Conservation (phyloP, 2,113 vertebrate species). For the Thunnus maccoyii region DNA sequence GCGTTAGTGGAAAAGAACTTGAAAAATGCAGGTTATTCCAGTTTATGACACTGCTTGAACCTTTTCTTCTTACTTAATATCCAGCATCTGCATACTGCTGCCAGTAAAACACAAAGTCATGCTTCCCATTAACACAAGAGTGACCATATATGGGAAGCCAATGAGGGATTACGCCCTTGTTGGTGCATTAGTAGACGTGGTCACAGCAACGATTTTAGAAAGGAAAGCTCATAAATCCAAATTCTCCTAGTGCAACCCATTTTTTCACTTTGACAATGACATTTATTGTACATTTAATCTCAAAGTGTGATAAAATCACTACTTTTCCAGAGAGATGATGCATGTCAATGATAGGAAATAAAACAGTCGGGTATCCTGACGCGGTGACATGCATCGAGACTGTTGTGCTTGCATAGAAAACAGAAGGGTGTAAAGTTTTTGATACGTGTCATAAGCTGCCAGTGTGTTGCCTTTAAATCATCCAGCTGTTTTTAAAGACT, state of each 20-base stretch:
- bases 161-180: background rate
- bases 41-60: background rate
- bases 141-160: background rate
- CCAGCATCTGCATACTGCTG: background rate
- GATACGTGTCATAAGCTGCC: background rate
- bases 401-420: background rate
- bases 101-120: background rate
- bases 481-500: too few species aligned
- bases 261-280: too few species aligned
- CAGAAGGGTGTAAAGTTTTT: background rate
- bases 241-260: background rate
- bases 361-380: background rate
- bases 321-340: too few species aligned
- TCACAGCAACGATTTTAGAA: background rate
- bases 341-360: background rate
- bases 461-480: background rate
- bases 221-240: background rate
- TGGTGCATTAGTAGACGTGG: background rate
- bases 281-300: too few species aligned
- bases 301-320: too few species aligned
- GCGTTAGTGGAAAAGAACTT: background rate
- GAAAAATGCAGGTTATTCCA: slow-evolving; percentile 6
- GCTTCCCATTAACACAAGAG: background rate
- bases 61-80: slow-evolving; percentile 1
- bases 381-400: background rate